These are phyloP conservation scores for Flexamia atlantica DNA, from an alignment of 2,888 invertebrate genomes.

Conservation along the genomic window DNA sequence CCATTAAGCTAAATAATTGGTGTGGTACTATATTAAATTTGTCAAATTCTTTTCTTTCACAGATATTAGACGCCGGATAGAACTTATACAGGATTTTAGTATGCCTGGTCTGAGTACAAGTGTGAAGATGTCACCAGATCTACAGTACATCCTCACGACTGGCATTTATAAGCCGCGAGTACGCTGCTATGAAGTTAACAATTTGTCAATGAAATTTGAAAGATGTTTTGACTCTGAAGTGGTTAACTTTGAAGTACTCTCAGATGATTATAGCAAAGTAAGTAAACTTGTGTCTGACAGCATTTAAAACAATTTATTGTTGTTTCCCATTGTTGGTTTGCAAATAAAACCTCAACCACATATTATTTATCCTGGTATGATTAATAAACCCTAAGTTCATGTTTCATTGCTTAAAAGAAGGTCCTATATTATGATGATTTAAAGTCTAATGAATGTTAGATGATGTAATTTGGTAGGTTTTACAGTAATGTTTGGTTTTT, in stretches of 20 bases:
- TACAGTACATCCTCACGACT: constrained; percentile 93
- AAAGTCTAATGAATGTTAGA: too few species aligned
- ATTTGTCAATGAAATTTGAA: constrained; percentile 98
- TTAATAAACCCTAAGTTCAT: too few species aligned
- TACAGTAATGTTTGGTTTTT: constrained; percentile 57
- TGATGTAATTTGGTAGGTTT: too few species aligned
- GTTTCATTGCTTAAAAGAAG: too few species aligned
- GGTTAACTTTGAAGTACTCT: constrained; percentile 93
- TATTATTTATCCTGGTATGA: too few species aligned
- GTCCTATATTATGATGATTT: too few species aligned
- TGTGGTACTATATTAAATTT: too few species aligned
- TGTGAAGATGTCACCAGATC: constrained; percentile 92
- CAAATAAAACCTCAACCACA: too few species aligned
- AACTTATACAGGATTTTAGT: constrained; percentile 99
- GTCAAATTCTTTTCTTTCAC: constrained; percentile 49
- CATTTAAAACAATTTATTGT: too few species aligned
- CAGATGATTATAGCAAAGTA: constrained; percentile 98
- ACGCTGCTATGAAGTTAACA: constrained; percentile 97
- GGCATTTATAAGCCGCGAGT: constrained; percentile 98
- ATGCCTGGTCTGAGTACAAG: constrained; percentile 97
- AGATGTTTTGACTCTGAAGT: constrained; percentile 98
- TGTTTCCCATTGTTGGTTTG: too few species aligned
- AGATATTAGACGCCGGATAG: constrained; percentile 93
- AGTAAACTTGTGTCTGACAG: not conserved
- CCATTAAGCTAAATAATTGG: too few species aligned